Conservation (phyloP, 1,140 invertebrate species). For the Bombus affinis region DNA sequence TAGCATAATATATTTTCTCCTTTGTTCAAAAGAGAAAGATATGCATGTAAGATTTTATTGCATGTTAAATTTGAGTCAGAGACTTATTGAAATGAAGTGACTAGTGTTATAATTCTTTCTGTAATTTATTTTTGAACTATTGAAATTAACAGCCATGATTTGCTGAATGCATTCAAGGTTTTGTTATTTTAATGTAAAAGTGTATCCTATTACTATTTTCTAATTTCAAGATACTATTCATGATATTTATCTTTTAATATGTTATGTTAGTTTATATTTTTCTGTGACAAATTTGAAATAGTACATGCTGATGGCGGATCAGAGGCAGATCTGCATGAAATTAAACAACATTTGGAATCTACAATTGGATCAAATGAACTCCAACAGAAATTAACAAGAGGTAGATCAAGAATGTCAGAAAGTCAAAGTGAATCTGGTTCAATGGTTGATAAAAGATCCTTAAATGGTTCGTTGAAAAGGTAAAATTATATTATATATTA, state of each 20-base stretch:
- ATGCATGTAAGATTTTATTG: slow-evolving; percentile 25
- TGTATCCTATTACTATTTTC: slow-evolving; percentile 22
- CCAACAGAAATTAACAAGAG: slow-evolving; percentile 85
- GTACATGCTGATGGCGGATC: slow-evolving; percentile 77
- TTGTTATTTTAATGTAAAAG: slow-evolving; percentile 20
- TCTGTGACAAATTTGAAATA: slow-evolving; percentile 67
- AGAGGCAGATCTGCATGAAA: slow-evolving; percentile 87
- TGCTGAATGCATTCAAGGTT: slow-evolving; percentile 15
- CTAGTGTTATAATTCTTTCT: slow-evolving; percentile 9
- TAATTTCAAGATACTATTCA: neutral
- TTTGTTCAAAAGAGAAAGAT: neutral
- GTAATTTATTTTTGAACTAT: neutral
- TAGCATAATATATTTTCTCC: neutral
- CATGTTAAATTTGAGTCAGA: slow-evolving; percentile 27
- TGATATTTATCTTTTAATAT: slow-evolving; percentile 27
- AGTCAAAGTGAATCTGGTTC: slow-evolving; percentile 86
- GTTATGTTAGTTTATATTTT: slow-evolving; percentile 50
- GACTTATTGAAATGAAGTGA: neutral
- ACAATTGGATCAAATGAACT: slow-evolving; percentile 86
- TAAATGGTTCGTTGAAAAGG: slow-evolving; percentile 80
- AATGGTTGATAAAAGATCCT: slow-evolving; percentile 74
- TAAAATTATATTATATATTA: slow-evolving; percentile 55
- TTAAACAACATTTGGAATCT: slow-evolving; percentile 88
- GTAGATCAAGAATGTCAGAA: slow-evolving; percentile 84
- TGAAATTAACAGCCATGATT: slow-evolving; percentile 9